Conservation (phyloP, 2,797 vertebrate species). For the Danio aesculapii region DNA sequence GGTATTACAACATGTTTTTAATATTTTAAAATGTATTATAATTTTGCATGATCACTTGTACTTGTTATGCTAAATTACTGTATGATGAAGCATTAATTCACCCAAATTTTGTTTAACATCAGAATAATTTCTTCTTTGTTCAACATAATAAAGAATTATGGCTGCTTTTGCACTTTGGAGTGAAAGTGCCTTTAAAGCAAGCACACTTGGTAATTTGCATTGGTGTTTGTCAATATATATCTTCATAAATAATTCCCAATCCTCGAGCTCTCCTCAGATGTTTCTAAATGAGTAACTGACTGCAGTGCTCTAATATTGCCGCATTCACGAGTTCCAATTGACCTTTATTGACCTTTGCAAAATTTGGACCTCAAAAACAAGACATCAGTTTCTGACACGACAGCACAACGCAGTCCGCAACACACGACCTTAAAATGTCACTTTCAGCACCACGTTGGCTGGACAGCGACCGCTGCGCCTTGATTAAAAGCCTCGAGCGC, state of each 20-base stretch:
- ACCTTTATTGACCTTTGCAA: constrained; percentile 53
- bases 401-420: not conserved
- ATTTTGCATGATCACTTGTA: no score
- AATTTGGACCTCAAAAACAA: constrained; percentile 33
- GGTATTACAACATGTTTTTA: no score
- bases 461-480: constrained; percentile 55
- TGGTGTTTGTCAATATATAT: not conserved
- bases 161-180: not conserved
- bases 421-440: constrained; percentile 26
- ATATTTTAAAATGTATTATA: no score
- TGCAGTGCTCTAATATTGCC: constrained; percentile 39
- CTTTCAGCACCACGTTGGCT: constrained; percentile 59
- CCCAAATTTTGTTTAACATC: not conserved
- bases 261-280: not conserved
- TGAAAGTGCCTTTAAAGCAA: not conserved
- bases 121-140: not conserved
- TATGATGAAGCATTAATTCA: no score
- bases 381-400: constrained; percentile 27
- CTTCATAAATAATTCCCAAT: not conserved
- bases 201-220: not conserved
- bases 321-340: constrained; percentile 39
- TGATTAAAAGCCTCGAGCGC: not conserved
- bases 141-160: not conserved
- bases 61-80: no score
- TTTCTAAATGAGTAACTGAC: constrained; percentile 10